phyloP scores from a whole-genome alignment of 2,888 invertebrate species.

The Kryphioiulus occultus region DNA sequence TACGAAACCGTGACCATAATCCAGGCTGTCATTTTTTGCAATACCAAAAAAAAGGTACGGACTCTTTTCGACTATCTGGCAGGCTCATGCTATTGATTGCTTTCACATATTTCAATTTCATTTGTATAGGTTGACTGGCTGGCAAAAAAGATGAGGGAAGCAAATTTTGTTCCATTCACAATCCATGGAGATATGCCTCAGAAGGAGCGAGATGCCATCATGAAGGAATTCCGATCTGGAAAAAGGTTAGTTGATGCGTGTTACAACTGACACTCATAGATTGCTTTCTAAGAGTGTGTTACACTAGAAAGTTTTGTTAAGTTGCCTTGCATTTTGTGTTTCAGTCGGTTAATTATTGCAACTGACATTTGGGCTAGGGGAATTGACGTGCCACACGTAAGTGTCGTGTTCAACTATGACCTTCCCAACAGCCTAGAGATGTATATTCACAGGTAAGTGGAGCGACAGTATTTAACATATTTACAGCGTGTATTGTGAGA shows the following conservation, averaged over 20 bases:
- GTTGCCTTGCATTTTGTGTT: background rate
- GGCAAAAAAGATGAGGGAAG: conserved; percentile 98
- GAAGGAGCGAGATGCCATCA: conserved; percentile 97
- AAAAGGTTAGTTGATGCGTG: conserved; percentile 68
- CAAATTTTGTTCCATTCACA: conserved; percentile 98
- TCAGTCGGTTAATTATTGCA: conserved; percentile 84
- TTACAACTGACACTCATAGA: no score
- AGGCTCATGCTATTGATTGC: conserved; percentile 31
- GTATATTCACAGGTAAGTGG: conserved; percentile 85
- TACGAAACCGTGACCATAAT: conserved; percentile 99
- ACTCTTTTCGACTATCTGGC: no score
- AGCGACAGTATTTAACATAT: no score
- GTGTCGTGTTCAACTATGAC: conserved; percentile 98
- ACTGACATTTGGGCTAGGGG: conserved; percentile 99
- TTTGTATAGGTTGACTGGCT: conserved; percentile 85
- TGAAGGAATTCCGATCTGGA: conserved; percentile 97
- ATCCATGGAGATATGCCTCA: conserved; percentile 92
- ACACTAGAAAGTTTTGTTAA: no score
- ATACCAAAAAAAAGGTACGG: conserved; percentile 73
- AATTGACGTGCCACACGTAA: conserved; percentile 99
- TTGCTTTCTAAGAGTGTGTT: no score
- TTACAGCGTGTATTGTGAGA: no score
- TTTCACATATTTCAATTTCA: conserved; percentile 57
- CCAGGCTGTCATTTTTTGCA: conserved; percentile 99
- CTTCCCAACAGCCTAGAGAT: conserved; percentile 98